phyloP scores from a whole-genome alignment of 2,888 invertebrate species.

The Oxystoma pomonae region DNA sequence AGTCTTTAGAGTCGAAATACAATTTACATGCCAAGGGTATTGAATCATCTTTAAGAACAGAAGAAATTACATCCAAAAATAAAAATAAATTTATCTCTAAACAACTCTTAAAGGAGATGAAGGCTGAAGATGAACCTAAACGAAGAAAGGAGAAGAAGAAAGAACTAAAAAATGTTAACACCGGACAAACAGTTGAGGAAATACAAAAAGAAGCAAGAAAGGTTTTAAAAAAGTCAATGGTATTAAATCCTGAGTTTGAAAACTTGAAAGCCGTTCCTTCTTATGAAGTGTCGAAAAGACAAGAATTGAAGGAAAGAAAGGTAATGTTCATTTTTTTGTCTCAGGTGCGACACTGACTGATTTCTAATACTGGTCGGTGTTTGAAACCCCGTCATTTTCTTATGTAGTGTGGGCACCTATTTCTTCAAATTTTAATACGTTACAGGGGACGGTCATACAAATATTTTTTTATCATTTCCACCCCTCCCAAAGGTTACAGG shows the following conservation, averaged over 20 bases:
- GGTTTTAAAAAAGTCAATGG: conserved; percentile 58
- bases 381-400: no score
- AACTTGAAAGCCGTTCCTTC: conserved; percentile 57
- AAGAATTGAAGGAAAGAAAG: conserved; percentile 55
- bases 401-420: no score
- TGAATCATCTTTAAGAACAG: neutral
- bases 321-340: conserved; percentile 40
- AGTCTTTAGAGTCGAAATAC: neutral
- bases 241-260: conserved; percentile 63
- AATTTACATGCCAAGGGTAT: neutral
- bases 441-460: no score
- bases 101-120: neutral
- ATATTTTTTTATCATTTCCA: no score
- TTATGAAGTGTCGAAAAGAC: conserved; percentile 56
- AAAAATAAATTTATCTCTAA: neutral
- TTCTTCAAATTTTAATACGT: no score
- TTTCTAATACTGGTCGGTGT: no score
- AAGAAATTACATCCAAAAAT: neutral
- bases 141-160: neutral
- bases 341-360: no score
- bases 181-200: neutral
- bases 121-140: neutral
- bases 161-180: neutral
- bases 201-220: conserved; percentile 45
- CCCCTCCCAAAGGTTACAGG: no score